Evolutionary conservation across 2,797 vertebrate genomes (phyloP), one percentile per base, ranked within the genome.

Genomic region (Choloepus didactylus): DNA sequence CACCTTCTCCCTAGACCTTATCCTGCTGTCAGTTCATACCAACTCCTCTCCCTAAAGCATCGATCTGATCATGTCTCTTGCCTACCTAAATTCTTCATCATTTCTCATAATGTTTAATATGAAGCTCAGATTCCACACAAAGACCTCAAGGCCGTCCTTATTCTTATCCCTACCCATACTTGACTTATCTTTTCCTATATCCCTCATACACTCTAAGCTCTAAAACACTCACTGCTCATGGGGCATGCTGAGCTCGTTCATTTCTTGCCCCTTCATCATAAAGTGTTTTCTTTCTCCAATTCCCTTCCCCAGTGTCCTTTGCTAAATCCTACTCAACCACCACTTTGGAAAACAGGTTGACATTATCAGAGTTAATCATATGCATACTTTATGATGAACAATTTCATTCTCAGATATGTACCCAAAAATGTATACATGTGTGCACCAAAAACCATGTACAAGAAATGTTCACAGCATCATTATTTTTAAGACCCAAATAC

Each of bases 101-200:
- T 59, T 62, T 76, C 73, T 27, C 54, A 41, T 86, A 56, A 31
- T n/a, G 67, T 83, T 80, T n/a, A 21, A 80, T 46, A 54, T 3
- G 56, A 88, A 87, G 35, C 67, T 69, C 41, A 27, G 6, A 21
- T 92, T 76, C 93, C 59, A n/a, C 84, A 86, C 15, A 25, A 91
- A 83, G 14, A 3, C 9, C 29, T 56, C 29, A 41, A 70, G 4
- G 25, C 21, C 69, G 92, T 83, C 62, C 19, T 41, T 51, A 66
- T 31, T 76, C 76, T 64, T 87, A 1, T 25, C 3, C 31, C n/a
- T 60, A 10, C 1, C 46, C 76, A 44, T 16, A 38, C 41, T 23
- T 76, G 14, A 46, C 3, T 84, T 56, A 49, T 51, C 54, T 77
- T 14, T n/a, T 56, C 72, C 41, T 0, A 54, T 0, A 51, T 35